A percentile compares a stretch with the other conserved stretches of the same genome.
These are phyloP conservation scores for Wasmannia auropunctata DNA, from an alignment of 1,140 invertebrate genomes.

Conservation along the genomic window DNA sequence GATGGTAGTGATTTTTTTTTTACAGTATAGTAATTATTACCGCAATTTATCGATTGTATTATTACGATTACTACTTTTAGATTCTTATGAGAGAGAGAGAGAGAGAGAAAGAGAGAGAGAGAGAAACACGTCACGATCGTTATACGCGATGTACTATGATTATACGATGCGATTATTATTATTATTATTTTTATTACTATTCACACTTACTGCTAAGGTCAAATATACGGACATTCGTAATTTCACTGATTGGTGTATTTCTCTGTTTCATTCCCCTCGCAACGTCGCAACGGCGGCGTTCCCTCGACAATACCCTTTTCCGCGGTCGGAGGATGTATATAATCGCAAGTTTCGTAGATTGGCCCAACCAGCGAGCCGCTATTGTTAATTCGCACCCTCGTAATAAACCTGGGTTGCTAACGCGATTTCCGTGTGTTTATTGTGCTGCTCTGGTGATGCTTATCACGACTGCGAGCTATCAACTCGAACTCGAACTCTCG, in stretches of 20 bases:
- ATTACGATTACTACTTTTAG: conserved; percentile 69
- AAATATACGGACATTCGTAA: conserved; percentile 81
- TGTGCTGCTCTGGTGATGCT: background rate
- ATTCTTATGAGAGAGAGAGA: conserved; percentile 55
- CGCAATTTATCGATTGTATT: conserved; percentile 67
- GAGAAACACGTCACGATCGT: conserved; percentile 68
- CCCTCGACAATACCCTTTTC: background rate
- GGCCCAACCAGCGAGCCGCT: background rate
- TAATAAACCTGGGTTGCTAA: conserved; percentile 14
- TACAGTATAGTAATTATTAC: conserved; percentile 66
- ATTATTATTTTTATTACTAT: conserved; percentile 65
- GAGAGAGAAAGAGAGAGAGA: no score
- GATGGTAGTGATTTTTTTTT: conserved; percentile 76
- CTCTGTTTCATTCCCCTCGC: background rate
- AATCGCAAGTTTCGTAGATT: conserved; percentile 18
- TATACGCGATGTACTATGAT: conserved; percentile 75
- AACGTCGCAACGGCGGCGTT: no score
- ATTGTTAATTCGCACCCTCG: background rate
- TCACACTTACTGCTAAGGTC: conserved; percentile 73
- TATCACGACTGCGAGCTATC: conserved; percentile 29
- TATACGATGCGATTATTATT: conserved; percentile 72
- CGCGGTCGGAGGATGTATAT: background rate
- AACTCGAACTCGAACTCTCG: background rate
- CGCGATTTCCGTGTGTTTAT: background rate
- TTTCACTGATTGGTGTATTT: conserved; percentile 61